These are phyloP conservation scores for Cosmopolites sordidus DNA, from an alignment of 2,888 invertebrate species.

Conservation along the genomic window DNA sequence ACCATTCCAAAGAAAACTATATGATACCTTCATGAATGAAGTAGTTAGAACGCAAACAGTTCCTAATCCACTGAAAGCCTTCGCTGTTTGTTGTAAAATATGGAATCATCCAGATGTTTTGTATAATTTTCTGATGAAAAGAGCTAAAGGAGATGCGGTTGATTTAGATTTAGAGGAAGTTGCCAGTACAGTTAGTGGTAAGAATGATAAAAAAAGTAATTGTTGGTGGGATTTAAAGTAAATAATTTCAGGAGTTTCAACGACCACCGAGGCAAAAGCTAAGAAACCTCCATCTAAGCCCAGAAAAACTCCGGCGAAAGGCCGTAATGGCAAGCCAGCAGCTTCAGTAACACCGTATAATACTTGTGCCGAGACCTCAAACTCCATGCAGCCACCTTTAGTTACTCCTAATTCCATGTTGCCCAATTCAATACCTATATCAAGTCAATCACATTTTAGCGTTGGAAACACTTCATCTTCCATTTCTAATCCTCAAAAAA, in stretches of 20 bases:
- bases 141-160: slow-evolving; percentile 70
- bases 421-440: not conserved
- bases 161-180: slow-evolving; percentile 80
- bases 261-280: slow-evolving; percentile 33
- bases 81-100: slow-evolving; percentile 97
- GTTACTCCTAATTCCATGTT: not conserved
- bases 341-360: slow-evolving; percentile 54
- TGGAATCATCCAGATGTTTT: slow-evolving; percentile 95
- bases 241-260: slow-evolving; percentile 11
- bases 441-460: slow-evolving; percentile 3
- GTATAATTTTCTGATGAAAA: slow-evolving; percentile 81
- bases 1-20: slow-evolving; percentile 81
- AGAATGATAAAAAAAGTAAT: slow-evolving; percentile 5
- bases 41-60: slow-evolving; percentile 80
- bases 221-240: not conserved
- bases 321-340: slow-evolving; percentile 51
- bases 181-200: slow-evolving; percentile 51
- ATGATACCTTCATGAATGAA: slow-evolving; percentile 90
- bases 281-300: slow-evolving; percentile 44
- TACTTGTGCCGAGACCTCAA: slow-evolving; percentile 29
- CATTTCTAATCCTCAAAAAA: slow-evolving; percentile 11
- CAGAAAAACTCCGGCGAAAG: slow-evolving; percentile 46
- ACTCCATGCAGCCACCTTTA: slow-evolving; percentile 20
- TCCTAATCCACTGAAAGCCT: slow-evolving; percentile 94
- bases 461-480: not conserved